These are phyloP conservation scores for Ophthalmolycus amberensis DNA, from an alignment of 2,113 vertebrate species.

Conservation along the genomic window DNA sequence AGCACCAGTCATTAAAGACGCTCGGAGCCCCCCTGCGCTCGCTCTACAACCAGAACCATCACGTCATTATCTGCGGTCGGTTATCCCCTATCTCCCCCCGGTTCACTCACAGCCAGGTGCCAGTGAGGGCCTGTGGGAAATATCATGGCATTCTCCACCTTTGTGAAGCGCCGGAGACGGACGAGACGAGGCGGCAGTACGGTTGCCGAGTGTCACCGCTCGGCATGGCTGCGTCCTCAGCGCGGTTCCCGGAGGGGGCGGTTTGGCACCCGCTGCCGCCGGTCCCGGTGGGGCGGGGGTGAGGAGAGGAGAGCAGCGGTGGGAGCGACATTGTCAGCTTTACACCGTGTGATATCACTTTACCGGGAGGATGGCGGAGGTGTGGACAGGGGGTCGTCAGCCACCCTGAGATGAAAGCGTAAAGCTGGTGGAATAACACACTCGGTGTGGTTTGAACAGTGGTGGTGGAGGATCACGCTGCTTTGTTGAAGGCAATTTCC, in stretches of 20 bases:
- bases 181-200: slow-evolving; percentile 46
- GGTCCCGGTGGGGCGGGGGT: slow-evolving; percentile 47
- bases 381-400: slow-evolving; percentile 1
- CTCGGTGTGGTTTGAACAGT: not conserved
- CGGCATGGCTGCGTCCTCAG: slow-evolving; percentile 53
- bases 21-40: slow-evolving; percentile 29
- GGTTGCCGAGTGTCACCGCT: slow-evolving; percentile 44
- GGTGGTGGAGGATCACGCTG: not conserved
- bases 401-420: slow-evolving; percentile 10
- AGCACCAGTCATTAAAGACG: slow-evolving; percentile 39
- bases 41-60: slow-evolving; percentile 49
- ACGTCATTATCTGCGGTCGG: slow-evolving; percentile 46
- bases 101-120: slow-evolving; percentile 46
- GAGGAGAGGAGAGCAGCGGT: slow-evolving; percentile 11
- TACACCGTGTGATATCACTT: slow-evolving; percentile 36
- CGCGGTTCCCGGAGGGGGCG: slow-evolving; percentile 36
- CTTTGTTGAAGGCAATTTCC: not conserved
- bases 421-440: not conserved
- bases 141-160: slow-evolving; percentile 53
- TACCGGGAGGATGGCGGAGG: not conserved
- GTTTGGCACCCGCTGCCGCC: slow-evolving; percentile 38
- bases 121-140: slow-evolving; percentile 48
- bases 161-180: slow-evolving; percentile 23
- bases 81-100: slow-evolving; percentile 6
- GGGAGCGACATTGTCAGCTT: slow-evolving; percentile 14